These are phyloP conservation scores for Andrena camellia DNA, from an alignment of 2,888 invertebrate genomes.

Conservation along the genomic window DNA sequence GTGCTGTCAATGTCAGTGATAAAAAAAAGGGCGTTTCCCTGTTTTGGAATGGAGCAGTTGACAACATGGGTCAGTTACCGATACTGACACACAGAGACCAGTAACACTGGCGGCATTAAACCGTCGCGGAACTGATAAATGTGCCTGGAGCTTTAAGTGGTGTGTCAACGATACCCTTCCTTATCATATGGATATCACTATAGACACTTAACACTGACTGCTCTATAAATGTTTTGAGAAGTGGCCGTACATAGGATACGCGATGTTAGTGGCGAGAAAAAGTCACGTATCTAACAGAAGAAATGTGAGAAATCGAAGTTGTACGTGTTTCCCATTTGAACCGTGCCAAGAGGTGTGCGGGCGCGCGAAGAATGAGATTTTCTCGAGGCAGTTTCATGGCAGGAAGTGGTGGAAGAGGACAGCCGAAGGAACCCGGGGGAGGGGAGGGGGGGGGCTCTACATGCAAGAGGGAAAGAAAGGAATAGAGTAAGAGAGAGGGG, in stretches of 20 bases:
- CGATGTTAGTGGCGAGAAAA: too few species aligned
- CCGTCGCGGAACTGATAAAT: too few species aligned
- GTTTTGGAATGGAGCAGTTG: too few species aligned
- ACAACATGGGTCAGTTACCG: too few species aligned
- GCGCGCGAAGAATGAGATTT: conserved; percentile 55
- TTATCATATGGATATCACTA: too few species aligned
- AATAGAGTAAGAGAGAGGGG: conserved; percentile 66
- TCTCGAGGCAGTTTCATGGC: conserved; percentile 50
- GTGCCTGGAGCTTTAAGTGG: too few species aligned
- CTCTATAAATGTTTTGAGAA: background rate
- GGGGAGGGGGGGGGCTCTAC: conserved; percentile 15
- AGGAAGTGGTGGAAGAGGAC: conserved; percentile 30
- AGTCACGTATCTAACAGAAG: background rate
- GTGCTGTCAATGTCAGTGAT: too few species aligned
- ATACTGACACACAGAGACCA: too few species aligned
- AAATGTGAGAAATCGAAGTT: background rate
- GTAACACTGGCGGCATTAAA: too few species aligned
- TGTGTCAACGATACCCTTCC: too few species aligned
- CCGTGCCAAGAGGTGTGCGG: background rate
- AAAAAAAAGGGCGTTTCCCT: too few species aligned
- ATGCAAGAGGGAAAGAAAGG: conserved; percentile 18
- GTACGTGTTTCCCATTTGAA: background rate
- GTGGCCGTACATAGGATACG: background rate
- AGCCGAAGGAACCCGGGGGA: conserved; percentile 18
- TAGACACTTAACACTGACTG: too few species aligned